Evolutionary conservation across 2,888 invertebrate species (phyloP), one percentile per base, ranked within the genome.

Genomic region (Unio delphinus): DNA sequence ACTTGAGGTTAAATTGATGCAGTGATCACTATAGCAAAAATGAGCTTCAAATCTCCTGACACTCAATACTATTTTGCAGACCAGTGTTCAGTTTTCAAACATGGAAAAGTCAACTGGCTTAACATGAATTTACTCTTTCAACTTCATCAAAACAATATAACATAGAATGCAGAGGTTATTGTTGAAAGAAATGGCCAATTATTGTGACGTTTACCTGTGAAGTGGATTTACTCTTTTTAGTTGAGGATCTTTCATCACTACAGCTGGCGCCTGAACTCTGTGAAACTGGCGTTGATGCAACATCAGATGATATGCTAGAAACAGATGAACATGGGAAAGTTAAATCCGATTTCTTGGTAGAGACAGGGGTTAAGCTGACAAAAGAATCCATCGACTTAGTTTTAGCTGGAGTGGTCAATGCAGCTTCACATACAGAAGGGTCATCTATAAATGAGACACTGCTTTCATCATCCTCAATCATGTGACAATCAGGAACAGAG

Each of bases 401-500:
- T 66, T 78, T 78, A 17, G 69, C 72, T 30, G 79, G 79, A 60
- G 78, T 77, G 30, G 70, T 76, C 4, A 74, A 60, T 8, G 77
- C 77, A 74, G 72, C 71, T 65, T 77, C 77, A 68, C 74, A 74
- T 5, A 77, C 77, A n/a, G 74, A 73, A n/a, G 69, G 66, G 61
- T 77, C 71, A 5, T 67, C 65, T 34, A 77, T 69, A 57, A 77
- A 77, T 8, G 77, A 18, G 20, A 55, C 65, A 55, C 64, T 59
- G 20, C 61, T 65, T 18, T 61, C 64, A 17, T 60, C 69, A 61
- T 63, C 65, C n/a, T 70, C 63, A 55, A 62, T 61, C 23, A 45
- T 45, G 45, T 45, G 45, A 45, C 45, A 45, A 45, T 45, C 45
- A 45, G 45, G 11, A 45, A 45, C 45, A 45, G 63, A 45, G 6